A percentile compares a stretch with the other conserved stretches of the same genome.
Evolutionary conservation across 1,140 invertebrate genomes (phyloP).

Genomic region (Chrysoperla carnea): DNA sequence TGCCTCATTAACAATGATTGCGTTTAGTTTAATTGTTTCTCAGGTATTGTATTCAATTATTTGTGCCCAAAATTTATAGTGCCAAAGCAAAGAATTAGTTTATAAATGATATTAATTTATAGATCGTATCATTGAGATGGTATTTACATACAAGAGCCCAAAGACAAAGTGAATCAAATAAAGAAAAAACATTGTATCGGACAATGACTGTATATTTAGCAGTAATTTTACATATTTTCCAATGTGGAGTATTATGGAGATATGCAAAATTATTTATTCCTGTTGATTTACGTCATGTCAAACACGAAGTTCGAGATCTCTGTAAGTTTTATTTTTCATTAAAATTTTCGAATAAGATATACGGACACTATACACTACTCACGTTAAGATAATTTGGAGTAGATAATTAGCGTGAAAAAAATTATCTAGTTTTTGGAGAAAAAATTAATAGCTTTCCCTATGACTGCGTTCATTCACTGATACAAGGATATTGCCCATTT

Average conservation of each 20-base stretch:
- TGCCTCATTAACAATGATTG: conserved; percentile 45
- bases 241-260: conserved; percentile 73
- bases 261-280: conserved; percentile 78
- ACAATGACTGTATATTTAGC: conserved; percentile 27
- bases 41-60: conserved; percentile 29
- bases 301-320: conserved; percentile 56
- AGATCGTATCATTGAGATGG: conserved; percentile 34
- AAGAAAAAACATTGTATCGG: conserved; percentile 5
- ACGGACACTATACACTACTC: too few species aligned
- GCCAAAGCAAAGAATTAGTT: not conserved
- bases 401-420: too few species aligned
- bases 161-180: conserved; percentile 4
- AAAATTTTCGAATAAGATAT: too few species aligned
- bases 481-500: too few species aligned
- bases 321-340: conserved; percentile 21
- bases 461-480: too few species aligned
- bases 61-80: conserved; percentile 19
- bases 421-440: too few species aligned
- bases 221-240: conserved; percentile 50
- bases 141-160: conserved; percentile 17
- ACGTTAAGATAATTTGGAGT: too few species aligned
- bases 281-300: conserved; percentile 64
- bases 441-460: too few species aligned
- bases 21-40: conserved; percentile 50
- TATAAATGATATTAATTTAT: conserved; percentile 1